These are phyloP conservation scores for Drosophila equinoxialis DNA, from an alignment of 1,140 invertebrate species.

Conservation along the genomic window DNA sequence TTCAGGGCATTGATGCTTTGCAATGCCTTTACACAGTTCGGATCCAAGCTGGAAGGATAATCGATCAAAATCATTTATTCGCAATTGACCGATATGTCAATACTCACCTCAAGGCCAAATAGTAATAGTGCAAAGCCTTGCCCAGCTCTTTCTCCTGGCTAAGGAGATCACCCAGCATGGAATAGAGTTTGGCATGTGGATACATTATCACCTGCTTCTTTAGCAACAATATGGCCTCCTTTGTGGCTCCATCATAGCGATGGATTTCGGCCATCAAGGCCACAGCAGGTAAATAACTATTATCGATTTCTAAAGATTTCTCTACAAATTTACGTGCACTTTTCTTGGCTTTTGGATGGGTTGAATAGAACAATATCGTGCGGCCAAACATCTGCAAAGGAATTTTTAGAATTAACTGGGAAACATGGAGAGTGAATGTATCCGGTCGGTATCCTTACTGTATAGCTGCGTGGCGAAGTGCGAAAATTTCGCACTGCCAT, in stretches of 20 bases:
- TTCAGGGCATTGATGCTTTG: conserved; percentile 63
- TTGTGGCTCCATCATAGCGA: conserved; percentile 51
- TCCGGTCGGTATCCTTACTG: conserved; percentile 22
- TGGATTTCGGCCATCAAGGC: conserved; percentile 62
- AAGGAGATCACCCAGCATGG: conserved; percentile 66
- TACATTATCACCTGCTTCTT: conserved; percentile 57
- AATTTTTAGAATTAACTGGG: too few species aligned
- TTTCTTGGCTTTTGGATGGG: conserved; percentile 41
- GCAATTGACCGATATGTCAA: too few species aligned
- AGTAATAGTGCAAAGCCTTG: conserved; percentile 71
- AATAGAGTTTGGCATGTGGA: conserved; percentile 64
- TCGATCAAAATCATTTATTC: neutral
- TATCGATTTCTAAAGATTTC: conserved; percentile 69
- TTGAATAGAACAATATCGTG: conserved; percentile 45
- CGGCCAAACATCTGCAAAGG: conserved; percentile 61
- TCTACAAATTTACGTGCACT: conserved; percentile 64
- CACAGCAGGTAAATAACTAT: conserved; percentile 67
- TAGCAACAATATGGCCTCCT: conserved; percentile 61
- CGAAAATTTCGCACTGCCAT: conserved; percentile 60
- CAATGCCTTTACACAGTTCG: conserved; percentile 56
- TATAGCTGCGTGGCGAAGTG: conserved; percentile 65
- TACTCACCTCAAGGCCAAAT: conserved; percentile 61
- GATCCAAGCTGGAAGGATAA: conserved; percentile 54
- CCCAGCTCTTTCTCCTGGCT: conserved; percentile 54
- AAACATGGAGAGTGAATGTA: too few species aligned